These are phyloP conservation scores for Meloidogyne exigua DNA, from an alignment of 1,140 invertebrate genomes.

Conservation along the genomic window DNA sequence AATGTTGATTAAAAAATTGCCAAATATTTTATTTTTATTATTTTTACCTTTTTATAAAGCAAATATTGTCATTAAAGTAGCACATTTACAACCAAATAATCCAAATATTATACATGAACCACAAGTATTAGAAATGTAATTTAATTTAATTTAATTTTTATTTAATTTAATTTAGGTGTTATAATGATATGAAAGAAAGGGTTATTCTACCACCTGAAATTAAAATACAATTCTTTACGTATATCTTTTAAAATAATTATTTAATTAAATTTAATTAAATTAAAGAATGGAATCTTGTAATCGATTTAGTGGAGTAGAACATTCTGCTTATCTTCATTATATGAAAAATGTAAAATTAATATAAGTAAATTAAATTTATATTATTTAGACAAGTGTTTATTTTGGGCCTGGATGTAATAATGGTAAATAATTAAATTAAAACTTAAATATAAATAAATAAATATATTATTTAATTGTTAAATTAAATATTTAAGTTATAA, in stretches of 20 bases:
- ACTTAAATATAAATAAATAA: too few species aligned
- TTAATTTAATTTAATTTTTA: conserved; percentile 31
- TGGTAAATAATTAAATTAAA: conserved; percentile 38
- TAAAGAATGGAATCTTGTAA: conserved; percentile 63
- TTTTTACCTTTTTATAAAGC: background rate
- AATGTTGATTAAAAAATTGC: too few species aligned
- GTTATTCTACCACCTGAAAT: conserved; percentile 58
- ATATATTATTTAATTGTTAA: too few species aligned
- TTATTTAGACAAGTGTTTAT: conserved; percentile 50
- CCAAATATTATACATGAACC: conserved; percentile 61
- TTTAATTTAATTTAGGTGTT: conserved; percentile 33
- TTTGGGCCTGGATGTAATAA: conserved; percentile 64
- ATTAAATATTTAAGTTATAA: too few species aligned
- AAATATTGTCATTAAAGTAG: conserved; percentile 42
- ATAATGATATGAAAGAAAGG: conserved; percentile 53
- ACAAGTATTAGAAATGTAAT: conserved; percentile 57
- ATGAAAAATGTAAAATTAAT: conserved; percentile 46
- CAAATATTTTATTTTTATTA: background rate
- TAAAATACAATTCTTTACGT: conserved; percentile 45
- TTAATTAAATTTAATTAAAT: background rate
- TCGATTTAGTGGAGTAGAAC: conserved; percentile 60
- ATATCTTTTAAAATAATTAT: background rate
- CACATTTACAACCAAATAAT: conserved; percentile 58
- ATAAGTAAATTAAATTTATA: background rate
- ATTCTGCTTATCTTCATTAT: conserved; percentile 62